These are phyloP conservation scores for Chauna torquata DNA, from an alignment of 2,113 vertebrate genomes.

Conservation along the genomic window DNA sequence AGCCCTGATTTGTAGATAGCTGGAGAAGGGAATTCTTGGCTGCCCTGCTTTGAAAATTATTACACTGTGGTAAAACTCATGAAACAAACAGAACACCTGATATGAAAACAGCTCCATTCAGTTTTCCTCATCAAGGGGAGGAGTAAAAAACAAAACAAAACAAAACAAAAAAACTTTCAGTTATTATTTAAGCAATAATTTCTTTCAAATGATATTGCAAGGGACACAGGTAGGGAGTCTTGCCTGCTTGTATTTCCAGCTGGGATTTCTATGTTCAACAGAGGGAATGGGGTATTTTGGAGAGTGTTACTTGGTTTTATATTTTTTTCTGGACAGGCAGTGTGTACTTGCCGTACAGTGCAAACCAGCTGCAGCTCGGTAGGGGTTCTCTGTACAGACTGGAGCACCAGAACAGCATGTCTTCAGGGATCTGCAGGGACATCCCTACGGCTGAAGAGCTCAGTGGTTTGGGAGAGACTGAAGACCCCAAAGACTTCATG, in stretches of 20 bases:
- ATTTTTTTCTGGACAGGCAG: neutral
- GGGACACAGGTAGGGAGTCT: neutral
- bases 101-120: neutral
- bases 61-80: neutral
- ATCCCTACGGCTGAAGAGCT: neutral
- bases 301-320: neutral
- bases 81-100: neutral
- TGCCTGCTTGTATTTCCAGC: neutral
- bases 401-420: neutral
- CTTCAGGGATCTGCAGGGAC: neutral
- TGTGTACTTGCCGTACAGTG: too few species aligned
- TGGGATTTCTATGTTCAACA: neutral
- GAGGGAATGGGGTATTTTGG: neutral
- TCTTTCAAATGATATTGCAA: neutral
- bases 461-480: neutral
- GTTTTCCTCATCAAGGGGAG: neutral
- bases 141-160: neutral
- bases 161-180: neutral
- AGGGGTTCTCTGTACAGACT: neutral
- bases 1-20: constrained; percentile 42
- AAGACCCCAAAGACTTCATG: neutral
- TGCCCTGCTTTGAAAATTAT: constrained; percentile 35
- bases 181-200: neutral
- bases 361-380: neutral
- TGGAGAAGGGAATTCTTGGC: constrained; percentile 18